Evolutionary conservation across 92 coral and sea anemone species (phyloP), one percentile per base, ranked within the genome.

Genomic region (Heliopora coerulea): DNA sequence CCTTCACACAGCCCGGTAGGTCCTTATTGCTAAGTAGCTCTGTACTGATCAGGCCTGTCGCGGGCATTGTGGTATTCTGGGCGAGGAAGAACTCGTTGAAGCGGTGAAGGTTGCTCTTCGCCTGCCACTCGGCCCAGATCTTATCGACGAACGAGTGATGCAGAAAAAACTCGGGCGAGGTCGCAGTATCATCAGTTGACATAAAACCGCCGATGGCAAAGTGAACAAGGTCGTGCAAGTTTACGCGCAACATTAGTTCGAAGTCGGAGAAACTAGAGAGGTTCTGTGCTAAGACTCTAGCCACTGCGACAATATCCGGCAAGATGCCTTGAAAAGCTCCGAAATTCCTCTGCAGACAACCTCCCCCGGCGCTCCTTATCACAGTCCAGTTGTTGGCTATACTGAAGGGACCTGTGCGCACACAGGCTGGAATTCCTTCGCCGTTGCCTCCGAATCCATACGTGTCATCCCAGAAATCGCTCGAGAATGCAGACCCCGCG

Each of bases 71-170:
- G 23, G 24, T 52, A 0, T 49, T 63, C 19, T 89, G 19, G 3
- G 57, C 39, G 0, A 84, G 27, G 70, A 89, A 89, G 59, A 58
- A 79, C 0, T 58, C 85, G 13, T 80, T 78, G n/a, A 30, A 18
- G 13, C 35, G 86, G 42, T 91, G 88, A 2, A 49, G 65, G 59
- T 66, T 46, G 24, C 97, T 80, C 26, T 72, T 82, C 74, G 65
- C 73, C 50, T 91, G 97, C 97, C 97, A 91, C 56, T 91, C 91
- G 35, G 25, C 80, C 97, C 97, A 91, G 52, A 91, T 72, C 75
- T 26, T 70, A 25, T 70, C 77, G 10, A 58, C 58, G 50, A 29
- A 50, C 11, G 77, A 35, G 50, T 70, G 77, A 30, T 24, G 28
- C 17, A 50, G 49, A n/a, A 54, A 24, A 49, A 70, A 70, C 27